Evolutionary conservation across 1,140 invertebrate genomes (phyloP), one percentile per base, ranked within the genome.

Genomic region (Bilobella aurantiaca): DNA sequence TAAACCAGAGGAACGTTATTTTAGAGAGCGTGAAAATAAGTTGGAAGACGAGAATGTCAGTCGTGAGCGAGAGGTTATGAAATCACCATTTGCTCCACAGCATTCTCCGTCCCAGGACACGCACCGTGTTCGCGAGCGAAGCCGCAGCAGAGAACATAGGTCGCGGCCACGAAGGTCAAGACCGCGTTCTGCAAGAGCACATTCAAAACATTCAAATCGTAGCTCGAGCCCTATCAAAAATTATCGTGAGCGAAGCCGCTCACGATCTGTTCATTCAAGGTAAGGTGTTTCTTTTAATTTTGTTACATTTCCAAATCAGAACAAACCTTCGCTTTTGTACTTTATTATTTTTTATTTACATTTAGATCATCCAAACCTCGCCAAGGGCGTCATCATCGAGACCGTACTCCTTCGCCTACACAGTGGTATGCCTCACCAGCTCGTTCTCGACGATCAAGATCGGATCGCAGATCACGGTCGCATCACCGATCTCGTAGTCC

Each of bases 401-500:
- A 62, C 3, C 29, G 25, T 5, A 37, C 59, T 62, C 16, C 42
- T 23, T 46, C 59, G 2, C 59, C 59, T 37, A 23, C 28, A 37
- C n/a, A 34, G 12, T 16, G 29, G 31, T 29, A 30, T 59, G 28
- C 58, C 3, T 59, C 32, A 8, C 58, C 14, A 12, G 31, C 8
- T 23, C 28, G 62, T 14, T n/a, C n/a, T n/a, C n/a, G n/a, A n/a
- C n/a, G n/a, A n/a, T n/a, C n/a, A n/a, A 65, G 73, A 37, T 67
- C 75, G 23, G 66, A 74, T 65, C 73, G 49, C 75, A 76, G 63
- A 76, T 78, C 0, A 75, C 76, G 47, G 77, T 77, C 0, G 74
- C 75, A 60, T 76, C 75, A 3, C 72, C 72, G 1, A 69, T 76
- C 18, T 75, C 77, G 60, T 73, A 78, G 67, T 78, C 80, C 67